Evolutionary conservation across 2,113 vertebrate genomes (phyloP).

Genomic region (Orthonyx spaldingii): DNA sequence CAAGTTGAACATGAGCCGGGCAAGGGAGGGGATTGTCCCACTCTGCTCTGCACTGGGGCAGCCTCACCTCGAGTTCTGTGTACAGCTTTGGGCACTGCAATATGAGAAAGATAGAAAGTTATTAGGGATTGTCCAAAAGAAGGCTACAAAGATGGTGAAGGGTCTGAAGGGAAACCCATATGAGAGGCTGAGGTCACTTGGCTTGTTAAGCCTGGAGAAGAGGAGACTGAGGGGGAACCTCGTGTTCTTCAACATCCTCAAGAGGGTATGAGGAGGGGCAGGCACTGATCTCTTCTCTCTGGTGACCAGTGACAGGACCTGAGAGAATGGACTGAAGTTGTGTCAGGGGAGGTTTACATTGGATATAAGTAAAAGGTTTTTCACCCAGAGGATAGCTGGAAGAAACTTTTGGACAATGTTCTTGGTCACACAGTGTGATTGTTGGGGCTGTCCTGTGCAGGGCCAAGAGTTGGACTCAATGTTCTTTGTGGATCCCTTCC

Average conservation of each 20-base stretch:
- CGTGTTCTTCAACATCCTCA: background rate
- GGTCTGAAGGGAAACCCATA: rapidly evolving
- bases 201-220: background rate
- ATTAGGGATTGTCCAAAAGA: background rate
- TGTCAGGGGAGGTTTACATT: background rate
- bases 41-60: background rate
- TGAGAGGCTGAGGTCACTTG: background rate
- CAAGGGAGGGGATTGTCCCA: background rate
- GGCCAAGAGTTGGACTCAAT: background rate
- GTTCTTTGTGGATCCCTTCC: background rate
- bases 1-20: rapidly evolving
- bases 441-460: background rate
- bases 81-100: background rate
- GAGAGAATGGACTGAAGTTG: background rate
- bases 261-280: background rate
- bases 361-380: background rate
- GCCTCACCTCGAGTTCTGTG: rapidly evolving
- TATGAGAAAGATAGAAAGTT: background rate
- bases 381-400: background rate
- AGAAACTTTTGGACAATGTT: background rate
- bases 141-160: background rate
- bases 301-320: background rate
- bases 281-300: background rate
- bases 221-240: background rate
- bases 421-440: background rate